phyloP scores from a whole-genome alignment of 2,797 vertebrate genomes.

The Nyctibius grandis region DNA sequence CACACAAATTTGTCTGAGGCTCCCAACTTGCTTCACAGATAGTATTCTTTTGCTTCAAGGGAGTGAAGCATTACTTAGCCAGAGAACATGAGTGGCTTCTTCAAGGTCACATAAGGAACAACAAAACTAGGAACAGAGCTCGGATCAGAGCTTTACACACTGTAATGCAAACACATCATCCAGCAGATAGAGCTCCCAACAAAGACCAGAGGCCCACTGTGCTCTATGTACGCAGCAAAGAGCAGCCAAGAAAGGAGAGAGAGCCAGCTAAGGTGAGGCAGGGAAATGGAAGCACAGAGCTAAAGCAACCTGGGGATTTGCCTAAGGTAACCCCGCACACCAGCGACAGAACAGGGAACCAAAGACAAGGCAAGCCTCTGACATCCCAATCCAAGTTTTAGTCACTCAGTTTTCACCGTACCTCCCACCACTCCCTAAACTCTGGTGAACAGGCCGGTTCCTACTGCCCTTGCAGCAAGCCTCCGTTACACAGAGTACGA shows the following conservation, averaged over 20 bases:
- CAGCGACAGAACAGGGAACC: background rate
- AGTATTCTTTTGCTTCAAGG: background rate
- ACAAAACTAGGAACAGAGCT: background rate
- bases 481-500: accelerated
- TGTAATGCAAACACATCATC: background rate
- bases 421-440: background rate
- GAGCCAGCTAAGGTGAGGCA: background rate
- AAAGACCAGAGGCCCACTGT: background rate
- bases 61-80: background rate
- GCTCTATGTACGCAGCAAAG: background rate
- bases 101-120: background rate
- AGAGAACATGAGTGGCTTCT: background rate
- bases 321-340: background rate
- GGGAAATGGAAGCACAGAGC: background rate
- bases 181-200: background rate
- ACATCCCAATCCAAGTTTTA: background rate
- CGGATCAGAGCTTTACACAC: background rate
- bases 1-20: background rate
- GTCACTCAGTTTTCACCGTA: background rate
- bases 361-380: background rate
- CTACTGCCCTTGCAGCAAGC: background rate
- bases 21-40: background rate
- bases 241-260: background rate
- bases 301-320: background rate
- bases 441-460: background rate